A percentile compares a stretch with the other conserved stretches of the same genome.
Conservation (phyloP, 2,888 invertebrate genomes). For the Drosophila falleni region DNA sequence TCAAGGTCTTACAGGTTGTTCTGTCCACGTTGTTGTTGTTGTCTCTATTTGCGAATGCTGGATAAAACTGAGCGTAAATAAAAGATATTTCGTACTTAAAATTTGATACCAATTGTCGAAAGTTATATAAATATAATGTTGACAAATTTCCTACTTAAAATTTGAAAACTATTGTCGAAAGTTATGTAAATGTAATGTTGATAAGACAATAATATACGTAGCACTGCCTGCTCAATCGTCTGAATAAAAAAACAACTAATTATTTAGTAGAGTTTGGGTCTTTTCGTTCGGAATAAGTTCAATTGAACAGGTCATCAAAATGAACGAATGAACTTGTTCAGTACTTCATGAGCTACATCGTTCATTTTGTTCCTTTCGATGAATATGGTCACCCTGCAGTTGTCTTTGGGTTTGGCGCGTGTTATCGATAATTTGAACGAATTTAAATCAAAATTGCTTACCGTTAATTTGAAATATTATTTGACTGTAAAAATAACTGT, state of each 20-base stretch:
- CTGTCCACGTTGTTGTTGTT: constrained; percentile 10
- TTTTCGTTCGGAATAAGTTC: too few relatives aligned
- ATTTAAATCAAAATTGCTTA: neutral
- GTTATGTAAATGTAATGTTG: constrained; percentile 48
- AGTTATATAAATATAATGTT: constrained; percentile 18
- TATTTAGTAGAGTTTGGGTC: too few relatives aligned
- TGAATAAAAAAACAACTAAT: constrained; percentile 4
- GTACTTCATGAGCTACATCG: too few relatives aligned
- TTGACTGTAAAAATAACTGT: too few relatives aligned
- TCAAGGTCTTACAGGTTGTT: constrained; percentile 72
- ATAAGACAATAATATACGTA: constrained; percentile 25
- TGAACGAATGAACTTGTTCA: too few relatives aligned
- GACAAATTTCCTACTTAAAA: constrained; percentile 5
- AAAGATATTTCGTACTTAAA: neutral
- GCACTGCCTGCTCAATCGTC: constrained; percentile 16
- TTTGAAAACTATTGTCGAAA: constrained; percentile 8
- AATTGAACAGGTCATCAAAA: too few relatives aligned
- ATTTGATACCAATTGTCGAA: constrained; percentile 11
- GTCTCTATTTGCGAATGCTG: neutral
- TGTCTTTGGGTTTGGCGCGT: neutral
- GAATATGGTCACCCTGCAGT: constrained; percentile 1
- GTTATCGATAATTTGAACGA: neutral
- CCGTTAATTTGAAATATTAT: too few relatives aligned
- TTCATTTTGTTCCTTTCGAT: too few relatives aligned
- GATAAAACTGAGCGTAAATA: neutral